Evolutionary conservation across 2,797 vertebrate genomes (phyloP), one percentile per base, ranked within the genome.

Genomic region (Paramormyrops hopkinsi): DNA sequence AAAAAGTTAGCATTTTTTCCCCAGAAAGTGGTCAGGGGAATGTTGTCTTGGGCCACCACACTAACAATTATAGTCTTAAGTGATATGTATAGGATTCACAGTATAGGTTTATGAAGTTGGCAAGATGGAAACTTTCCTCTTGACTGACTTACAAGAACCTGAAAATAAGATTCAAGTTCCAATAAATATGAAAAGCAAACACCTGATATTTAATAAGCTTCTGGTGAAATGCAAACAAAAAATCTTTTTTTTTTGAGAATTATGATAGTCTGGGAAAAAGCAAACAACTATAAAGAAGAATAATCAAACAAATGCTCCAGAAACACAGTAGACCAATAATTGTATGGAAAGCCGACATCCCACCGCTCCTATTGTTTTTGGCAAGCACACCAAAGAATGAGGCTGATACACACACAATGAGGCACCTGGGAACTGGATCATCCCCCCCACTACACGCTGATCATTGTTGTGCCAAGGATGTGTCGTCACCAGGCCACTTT

Each of bases 311-410:
- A 84, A 48, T 29, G 82, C 41, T 50, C 82, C n/a, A 51, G 46
- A 84, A 48, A 48, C 44, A 22, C 46, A 94, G 92, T 89, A 91
- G 89, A 88, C 86, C 92, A 93, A 89, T 93, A 93, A 94, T 94
- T 92, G 90, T 91, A 88, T 92, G 90, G 92, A 93, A 94, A 94
- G 92, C 94, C 91, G 92, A 83, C 92, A 93, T 92, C 92, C 91
- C 91, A 54, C 89, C 91, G 91, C 14, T 92, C 90, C 89, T 95
- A 93, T 93, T 94, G 93, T 92, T 93, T 91, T 94, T 94, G 94
- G 94, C 92, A 89, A 87, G 48, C 90, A 89, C 90, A 90, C 91
- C 85, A n/a, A 37, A 41, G 50, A 37, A 91, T 89, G 92, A 12
- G 12, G 19, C 59, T 41, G 41, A 82, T 59, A 50, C 44, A 33